Evolutionary conservation across 2,113 vertebrate species (phyloP).

Genomic region (Hemicordylus capensis): DNA sequence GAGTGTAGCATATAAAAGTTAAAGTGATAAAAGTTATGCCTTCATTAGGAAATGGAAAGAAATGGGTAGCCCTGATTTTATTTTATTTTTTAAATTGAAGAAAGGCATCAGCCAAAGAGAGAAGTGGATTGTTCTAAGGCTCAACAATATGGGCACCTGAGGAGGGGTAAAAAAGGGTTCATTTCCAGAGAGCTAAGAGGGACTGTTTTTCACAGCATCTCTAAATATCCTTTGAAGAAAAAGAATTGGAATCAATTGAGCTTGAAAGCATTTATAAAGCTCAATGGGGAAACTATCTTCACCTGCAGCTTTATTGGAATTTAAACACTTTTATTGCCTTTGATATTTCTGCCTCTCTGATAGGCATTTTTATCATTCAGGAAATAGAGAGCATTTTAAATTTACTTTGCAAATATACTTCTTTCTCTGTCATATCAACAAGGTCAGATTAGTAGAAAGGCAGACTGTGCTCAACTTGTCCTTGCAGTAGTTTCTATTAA

Average conservation of each 20-base stretch:
- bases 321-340: constrained; percentile 37
- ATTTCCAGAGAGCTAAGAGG: constrained; percentile 25
- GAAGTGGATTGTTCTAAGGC: background rate
- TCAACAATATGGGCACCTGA: background rate
- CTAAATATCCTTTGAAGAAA: constrained; percentile 24
- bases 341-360: constrained; percentile 29
- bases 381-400: constrained; percentile 30
- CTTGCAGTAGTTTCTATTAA: background rate
- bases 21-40: background rate
- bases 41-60: background rate
- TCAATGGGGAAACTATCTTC: constrained; percentile 24
- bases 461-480: background rate
- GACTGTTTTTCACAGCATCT: background rate
- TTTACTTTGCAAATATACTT: constrained; percentile 32
- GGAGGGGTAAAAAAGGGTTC: background rate
- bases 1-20: background rate
- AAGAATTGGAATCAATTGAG: background rate
- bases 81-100: background rate
- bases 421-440: background rate
- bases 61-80: too few relatives aligned
- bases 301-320: constrained; percentile 32
- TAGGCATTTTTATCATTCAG: constrained; percentile 3
- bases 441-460: constrained; percentile 13
- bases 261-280: constrained; percentile 36
- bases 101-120: background rate